A percentile compares a stretch with the other conserved stretches of the same genome.
Evolutionary conservation across 2,888 invertebrate species (phyloP).

Genomic region (Chelonus formosanus): DNA sequence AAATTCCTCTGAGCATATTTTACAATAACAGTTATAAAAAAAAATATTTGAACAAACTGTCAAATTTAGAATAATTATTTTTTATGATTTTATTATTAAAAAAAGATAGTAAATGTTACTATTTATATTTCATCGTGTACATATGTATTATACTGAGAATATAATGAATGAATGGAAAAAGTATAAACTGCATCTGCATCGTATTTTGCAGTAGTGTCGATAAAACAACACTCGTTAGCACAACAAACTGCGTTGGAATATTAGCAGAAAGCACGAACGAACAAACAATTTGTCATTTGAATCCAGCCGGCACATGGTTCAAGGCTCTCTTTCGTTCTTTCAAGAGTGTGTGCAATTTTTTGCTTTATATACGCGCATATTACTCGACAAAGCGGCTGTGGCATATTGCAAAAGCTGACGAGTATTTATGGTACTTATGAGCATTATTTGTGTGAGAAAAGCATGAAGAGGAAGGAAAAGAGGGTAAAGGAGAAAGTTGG

Average conservation of each 20-base stretch:
- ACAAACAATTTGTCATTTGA: conserved; percentile 42
- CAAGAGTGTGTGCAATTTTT: conserved; percentile 23
- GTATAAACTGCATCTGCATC: neutral
- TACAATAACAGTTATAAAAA: too few relatives aligned
- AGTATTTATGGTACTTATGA: conserved; percentile 58
- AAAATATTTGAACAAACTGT: too few relatives aligned
- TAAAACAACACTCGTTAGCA: conserved; percentile 21
- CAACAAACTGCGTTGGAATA: conserved; percentile 15
- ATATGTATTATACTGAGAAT: too few relatives aligned
- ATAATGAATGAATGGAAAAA: conserved; percentile 6
- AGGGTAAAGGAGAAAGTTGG: conserved; percentile 10
- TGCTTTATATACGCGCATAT: conserved; percentile 37
- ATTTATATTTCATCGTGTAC: too few relatives aligned
- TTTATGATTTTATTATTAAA: too few relatives aligned
- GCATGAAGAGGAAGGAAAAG: conserved; percentile 29
- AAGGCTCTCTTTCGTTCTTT: conserved; percentile 5
- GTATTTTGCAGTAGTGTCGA: conserved; percentile 18
- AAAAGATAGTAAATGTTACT: too few relatives aligned
- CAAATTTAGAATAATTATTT: too few relatives aligned
- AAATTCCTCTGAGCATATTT: too few relatives aligned
- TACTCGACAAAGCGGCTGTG: conserved; percentile 39
- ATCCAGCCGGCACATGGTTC: conserved; percentile 30
- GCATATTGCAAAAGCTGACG: conserved; percentile 57
- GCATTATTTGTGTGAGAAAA: conserved; percentile 56
- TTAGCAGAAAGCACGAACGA: conserved; percentile 34